These are phyloP conservation scores for Plectus sambesii DNA, from an alignment of 1,140 invertebrate species.

Conservation along the genomic window DNA sequence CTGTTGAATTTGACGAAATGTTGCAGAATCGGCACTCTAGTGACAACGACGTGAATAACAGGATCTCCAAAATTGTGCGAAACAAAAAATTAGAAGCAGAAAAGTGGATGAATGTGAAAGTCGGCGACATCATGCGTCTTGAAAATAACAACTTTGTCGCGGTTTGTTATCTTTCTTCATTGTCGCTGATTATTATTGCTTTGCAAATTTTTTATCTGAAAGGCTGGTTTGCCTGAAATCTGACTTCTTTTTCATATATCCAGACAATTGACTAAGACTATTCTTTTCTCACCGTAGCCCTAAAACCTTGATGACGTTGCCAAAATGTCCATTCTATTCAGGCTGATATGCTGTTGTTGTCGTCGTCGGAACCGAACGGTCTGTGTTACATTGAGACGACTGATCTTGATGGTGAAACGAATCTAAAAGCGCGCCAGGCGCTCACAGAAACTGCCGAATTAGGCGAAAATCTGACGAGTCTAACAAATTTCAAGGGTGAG, in stretches of 20 bases:
- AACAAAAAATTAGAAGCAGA: constrained; percentile 76
- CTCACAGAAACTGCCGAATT: constrained; percentile 78
- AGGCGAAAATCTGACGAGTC: constrained; percentile 67
- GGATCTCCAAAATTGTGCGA: constrained; percentile 70
- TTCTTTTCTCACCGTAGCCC: constrained; percentile 3
- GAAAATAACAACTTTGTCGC: constrained; percentile 95
- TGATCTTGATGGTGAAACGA: constrained; percentile 89
- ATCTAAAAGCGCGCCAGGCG: constrained; percentile 84
- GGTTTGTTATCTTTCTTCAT: constrained; percentile 47
- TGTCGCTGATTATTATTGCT: constrained; percentile 6
- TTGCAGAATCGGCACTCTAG: constrained; percentile 84
- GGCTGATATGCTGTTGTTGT: constrained; percentile 73
- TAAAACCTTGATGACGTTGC: too few relatives aligned
- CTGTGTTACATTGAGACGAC: constrained; percentile 94
- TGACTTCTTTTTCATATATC: too few relatives aligned
- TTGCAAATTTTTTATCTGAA: constrained; percentile 2
- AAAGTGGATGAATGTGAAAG: constrained; percentile 76
- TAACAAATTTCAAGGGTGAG: constrained; percentile 61
- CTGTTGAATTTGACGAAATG: too few relatives aligned
- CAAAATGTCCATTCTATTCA: constrained; percentile 10
- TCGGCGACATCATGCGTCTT: constrained; percentile 89
- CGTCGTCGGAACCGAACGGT: constrained; percentile 84
- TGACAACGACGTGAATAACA: constrained; percentile 88
- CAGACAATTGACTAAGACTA: constrained; percentile 9
- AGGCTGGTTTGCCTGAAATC: too few relatives aligned